Percentiles rank a stretch among this genome's conserved stretches.
Conservation (phyloP, 2,113 vertebrate genomes). For the Oncorhynchus mykiss region DNA sequence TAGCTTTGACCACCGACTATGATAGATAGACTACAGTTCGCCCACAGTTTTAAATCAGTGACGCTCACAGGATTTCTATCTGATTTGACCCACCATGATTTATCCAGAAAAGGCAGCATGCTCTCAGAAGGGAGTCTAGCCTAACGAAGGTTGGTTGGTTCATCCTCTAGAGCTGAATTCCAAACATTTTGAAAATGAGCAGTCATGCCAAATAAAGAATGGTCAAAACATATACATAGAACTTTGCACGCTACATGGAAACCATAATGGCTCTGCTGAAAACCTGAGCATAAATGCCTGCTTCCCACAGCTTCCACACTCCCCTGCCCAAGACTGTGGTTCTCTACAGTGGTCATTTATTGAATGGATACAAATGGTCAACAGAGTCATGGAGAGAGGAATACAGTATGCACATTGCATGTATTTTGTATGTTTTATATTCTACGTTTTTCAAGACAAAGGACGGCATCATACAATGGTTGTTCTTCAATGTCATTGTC, state of each 20-base stretch:
- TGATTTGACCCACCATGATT: slow-evolving; percentile 15
- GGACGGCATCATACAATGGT: slow-evolving; percentile 40
- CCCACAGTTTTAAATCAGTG: slow-evolving; percentile 11
- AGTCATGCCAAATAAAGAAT: slow-evolving; percentile 69
- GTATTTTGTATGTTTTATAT: slow-evolving; percentile 60
- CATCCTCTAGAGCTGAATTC: slow-evolving; percentile 64
- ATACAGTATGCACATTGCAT: slow-evolving; percentile 50
- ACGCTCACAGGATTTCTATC: slow-evolving; percentile 11
- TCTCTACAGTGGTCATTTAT: slow-evolving; percentile 35
- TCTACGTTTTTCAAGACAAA: slow-evolving; percentile 27
- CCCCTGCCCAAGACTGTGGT: slow-evolving; percentile 32
- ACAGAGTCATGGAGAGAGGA: slow-evolving; percentile 49
- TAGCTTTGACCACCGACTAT: slow-evolving; percentile 4
- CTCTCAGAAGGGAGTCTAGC: slow-evolving; percentile 35
- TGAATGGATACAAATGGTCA: slow-evolving; percentile 44
- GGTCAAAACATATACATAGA: slow-evolving; percentile 72
- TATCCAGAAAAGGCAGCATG: slow-evolving; percentile 22
- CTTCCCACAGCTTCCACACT: slow-evolving; percentile 62
- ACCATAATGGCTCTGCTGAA: slow-evolving; percentile 75
- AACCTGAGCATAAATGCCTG: slow-evolving; percentile 63
- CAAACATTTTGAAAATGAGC: slow-evolving; percentile 70
- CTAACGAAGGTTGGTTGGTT: slow-evolving; percentile 38
- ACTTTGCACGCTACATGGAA: slow-evolving; percentile 75
- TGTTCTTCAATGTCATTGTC: slow-evolving; percentile 31
- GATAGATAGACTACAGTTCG: slow-evolving; percentile 44